These are phyloP conservation scores for Agonopterix heracliana DNA, from an alignment of 2,888 invertebrate genomes.

Conservation along the genomic window DNA sequence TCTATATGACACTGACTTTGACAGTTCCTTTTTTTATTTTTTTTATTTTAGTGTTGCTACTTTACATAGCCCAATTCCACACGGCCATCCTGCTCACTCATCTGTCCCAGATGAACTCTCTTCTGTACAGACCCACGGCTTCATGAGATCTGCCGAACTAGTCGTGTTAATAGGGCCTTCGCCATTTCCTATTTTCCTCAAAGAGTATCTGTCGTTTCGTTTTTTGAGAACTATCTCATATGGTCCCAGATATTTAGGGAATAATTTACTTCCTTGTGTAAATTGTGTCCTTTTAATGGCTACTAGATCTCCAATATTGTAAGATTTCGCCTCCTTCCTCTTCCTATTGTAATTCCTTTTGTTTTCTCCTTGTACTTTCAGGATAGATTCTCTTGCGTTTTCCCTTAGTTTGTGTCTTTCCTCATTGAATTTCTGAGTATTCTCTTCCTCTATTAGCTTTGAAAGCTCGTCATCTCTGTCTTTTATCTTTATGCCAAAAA, in stretches of 20 bases:
- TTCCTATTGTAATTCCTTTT: background rate
- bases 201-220: slow-evolving; percentile 8
- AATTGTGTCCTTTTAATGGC: slow-evolving; percentile 2
- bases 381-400: background rate
- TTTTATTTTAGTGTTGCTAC: too few species aligned
- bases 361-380: slow-evolving; percentile 1
- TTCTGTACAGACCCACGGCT: slow-evolving; percentile 5
- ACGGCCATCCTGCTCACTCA: slow-evolving; percentile 9
- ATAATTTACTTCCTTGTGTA: slow-evolving; percentile 5
- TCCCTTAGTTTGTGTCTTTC: background rate
- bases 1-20: too few species aligned
- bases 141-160: slow-evolving; percentile 11
- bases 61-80: slow-evolving; percentile 1
- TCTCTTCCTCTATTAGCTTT: slow-evolving; percentile 14
- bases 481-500: slow-evolving; percentile 15
- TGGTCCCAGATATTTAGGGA: slow-evolving; percentile 11
- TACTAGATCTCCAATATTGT: slow-evolving; percentile 1
- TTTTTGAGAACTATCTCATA: slow-evolving; percentile 6
- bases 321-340: background rate
- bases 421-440: background rate
- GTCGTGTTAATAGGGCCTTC: slow-evolving; percentile 9
- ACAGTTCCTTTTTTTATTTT: too few species aligned
- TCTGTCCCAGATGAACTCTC: slow-evolving; percentile 9
- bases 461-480: slow-evolving; percentile 7
- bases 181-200: slow-evolving; percentile 6